Conservation (phyloP, 2,113 vertebrate genomes). For the Cryptomyrus ogoouensis region DNA sequence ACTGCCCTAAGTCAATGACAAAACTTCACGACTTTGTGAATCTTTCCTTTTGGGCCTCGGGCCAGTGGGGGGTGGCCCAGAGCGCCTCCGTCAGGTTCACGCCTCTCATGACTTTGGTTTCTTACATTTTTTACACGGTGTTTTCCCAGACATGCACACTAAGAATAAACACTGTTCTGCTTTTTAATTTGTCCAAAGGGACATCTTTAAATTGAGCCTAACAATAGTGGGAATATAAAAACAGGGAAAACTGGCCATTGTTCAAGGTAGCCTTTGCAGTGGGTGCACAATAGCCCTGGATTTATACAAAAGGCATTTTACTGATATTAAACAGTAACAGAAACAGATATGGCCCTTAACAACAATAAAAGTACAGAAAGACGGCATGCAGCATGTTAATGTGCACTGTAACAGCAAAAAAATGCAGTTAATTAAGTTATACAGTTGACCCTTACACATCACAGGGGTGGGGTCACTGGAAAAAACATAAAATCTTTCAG, state of each 20-base stretch:
- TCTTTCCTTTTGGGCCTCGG: neutral
- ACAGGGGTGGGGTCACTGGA: neutral
- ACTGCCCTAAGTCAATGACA: neutral
- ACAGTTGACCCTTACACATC: neutral
- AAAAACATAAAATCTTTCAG: neutral
- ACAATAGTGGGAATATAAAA: constrained; percentile 4
- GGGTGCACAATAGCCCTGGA: neutral
- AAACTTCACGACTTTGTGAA: neutral
- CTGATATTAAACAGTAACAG: neutral
- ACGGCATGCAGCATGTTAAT: neutral
- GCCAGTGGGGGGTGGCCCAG: neutral
- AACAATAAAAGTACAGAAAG: neutral
- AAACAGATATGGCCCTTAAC: neutral
- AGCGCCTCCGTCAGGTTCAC: neutral
- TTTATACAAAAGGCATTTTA: neutral
- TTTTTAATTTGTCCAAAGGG: neutral
- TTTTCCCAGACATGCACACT: neutral
- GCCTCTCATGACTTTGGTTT: neutral
- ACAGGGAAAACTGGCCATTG: neutral
- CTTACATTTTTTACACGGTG: neutral
- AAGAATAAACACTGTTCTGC: neutral
- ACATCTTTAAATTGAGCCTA: neutral
- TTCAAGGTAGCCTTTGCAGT: neutral
- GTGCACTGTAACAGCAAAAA: neutral
- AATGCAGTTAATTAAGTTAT: neutral